A percentile compares a stretch with the other conserved stretches of the same genome.
Conservation (phyloP, 2,888 invertebrate genomes). For the Epinotia ramella region DNA sequence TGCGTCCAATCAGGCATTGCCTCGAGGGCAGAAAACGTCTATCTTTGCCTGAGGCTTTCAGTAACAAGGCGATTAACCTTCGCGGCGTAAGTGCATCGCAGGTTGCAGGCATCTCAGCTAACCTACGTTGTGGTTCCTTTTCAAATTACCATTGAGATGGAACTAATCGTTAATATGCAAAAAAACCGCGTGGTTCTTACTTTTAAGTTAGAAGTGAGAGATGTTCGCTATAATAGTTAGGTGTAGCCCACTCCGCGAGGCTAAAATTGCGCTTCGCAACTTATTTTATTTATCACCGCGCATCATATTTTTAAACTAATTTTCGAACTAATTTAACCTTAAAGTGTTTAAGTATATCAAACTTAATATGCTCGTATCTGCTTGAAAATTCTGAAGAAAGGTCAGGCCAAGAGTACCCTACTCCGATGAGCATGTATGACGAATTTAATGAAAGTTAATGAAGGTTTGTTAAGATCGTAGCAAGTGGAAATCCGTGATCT, state of each 20-base stretch:
- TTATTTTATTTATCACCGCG: too few relatives aligned
- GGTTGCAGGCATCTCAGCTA: conserved; percentile 5
- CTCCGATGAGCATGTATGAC: too few relatives aligned
- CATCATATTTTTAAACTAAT: not conserved
- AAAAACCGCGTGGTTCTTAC: not conserved
- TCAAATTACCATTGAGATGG: not conserved
- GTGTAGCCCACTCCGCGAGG: not conserved
- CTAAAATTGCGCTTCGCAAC: too few relatives aligned
- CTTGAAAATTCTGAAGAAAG: too few relatives aligned
- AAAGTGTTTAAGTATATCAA: not conserved
- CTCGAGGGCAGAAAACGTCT: conserved; percentile 39
- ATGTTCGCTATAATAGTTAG: not conserved
- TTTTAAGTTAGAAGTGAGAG: not conserved
- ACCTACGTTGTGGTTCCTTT: conserved; percentile 2
- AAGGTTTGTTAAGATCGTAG: too few relatives aligned
- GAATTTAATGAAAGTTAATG: too few relatives aligned
- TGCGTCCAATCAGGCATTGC: conserved; percentile 37
- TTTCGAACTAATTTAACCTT: too few relatives aligned
- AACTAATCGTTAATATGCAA: not conserved
- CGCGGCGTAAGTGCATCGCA: conserved; percentile 48
- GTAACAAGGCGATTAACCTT: conserved; percentile 57
- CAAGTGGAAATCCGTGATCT: too few relatives aligned
- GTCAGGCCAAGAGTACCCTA: too few relatives aligned
- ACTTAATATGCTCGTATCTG: too few relatives aligned
- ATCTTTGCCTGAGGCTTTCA: conserved; percentile 46